These are phyloP conservation scores for Sepiola atlantica DNA, from an alignment of 2,888 invertebrate genomes.

Conservation along the genomic window DNA sequence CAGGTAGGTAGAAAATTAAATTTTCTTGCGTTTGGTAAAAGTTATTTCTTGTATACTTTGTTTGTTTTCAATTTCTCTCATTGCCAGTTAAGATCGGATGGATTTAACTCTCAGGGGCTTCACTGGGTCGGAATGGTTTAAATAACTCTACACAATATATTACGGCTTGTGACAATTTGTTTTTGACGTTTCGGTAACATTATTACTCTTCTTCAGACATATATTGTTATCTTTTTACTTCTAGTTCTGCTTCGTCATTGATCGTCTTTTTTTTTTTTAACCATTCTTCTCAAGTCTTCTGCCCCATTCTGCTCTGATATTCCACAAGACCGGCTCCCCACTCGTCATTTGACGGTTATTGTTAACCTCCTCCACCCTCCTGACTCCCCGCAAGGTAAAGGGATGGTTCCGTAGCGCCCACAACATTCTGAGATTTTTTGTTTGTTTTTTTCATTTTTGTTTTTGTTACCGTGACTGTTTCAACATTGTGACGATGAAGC, in stretches of 20 bases:
- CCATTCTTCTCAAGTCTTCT: background rate
- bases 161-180: background rate
- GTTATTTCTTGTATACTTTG: no score
- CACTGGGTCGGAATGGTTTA: background rate
- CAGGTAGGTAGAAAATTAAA: no score
- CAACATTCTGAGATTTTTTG: background rate
- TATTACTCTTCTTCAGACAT: background rate
- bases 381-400: background rate
- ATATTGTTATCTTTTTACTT: background rate
- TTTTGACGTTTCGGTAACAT: background rate
- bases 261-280: background rate
- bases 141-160: background rate
- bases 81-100: background rate
- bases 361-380: background rate
- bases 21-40: no score
- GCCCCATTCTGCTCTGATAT: background rate
- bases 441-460: no score
- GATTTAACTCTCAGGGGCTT: background rate
- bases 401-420: background rate
- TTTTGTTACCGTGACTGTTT: background rate
- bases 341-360: no score
- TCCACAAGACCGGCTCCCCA: background rate
- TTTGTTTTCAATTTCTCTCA: no score
- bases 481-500: background rate
- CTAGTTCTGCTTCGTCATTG: background rate